Conservation (phyloP, 2,888 invertebrate species). For the Lithophane semibrunnea region DNA sequence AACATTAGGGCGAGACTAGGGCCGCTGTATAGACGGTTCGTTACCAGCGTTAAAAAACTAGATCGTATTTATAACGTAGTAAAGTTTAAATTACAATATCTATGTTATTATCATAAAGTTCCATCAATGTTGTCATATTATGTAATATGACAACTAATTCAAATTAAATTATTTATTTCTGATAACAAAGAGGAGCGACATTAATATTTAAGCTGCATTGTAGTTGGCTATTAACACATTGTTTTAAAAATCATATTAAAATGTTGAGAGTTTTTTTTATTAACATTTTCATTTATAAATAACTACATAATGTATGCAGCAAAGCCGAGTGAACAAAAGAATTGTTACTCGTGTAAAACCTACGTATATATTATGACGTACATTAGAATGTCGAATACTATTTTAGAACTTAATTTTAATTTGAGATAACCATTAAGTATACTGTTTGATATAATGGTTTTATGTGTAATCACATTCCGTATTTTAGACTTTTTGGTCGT, state of each 20-base stretch:
- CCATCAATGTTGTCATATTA: constrained; percentile 27
- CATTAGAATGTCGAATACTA: constrained; percentile 51
- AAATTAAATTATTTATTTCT: constrained; percentile 42
- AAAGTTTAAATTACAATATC: constrained; percentile 58
- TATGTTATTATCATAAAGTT: constrained; percentile 44
- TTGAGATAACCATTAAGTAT: constrained; percentile 63
- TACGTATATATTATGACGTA: constrained; percentile 43
- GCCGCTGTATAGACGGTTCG: constrained; percentile 49
- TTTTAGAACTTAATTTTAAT: constrained; percentile 65
- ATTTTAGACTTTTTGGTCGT: constrained; percentile 72
- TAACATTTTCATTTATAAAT: constrained; percentile 11
- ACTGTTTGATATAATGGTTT: constrained; percentile 71
- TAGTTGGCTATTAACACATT: constrained; percentile 19
- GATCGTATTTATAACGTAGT: constrained; percentile 58
- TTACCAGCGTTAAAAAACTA: constrained; percentile 57
- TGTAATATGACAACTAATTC: constrained; percentile 7
- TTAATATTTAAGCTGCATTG: constrained; percentile 43
- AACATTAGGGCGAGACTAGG: constrained; percentile 47
- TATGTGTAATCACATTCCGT: constrained; percentile 78
- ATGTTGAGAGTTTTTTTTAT: constrained; percentile 13
- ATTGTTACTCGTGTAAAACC: not conserved
- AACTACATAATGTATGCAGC: not conserved
- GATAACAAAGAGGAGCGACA: constrained; percentile 34
- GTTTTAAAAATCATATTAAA: constrained; percentile 12
- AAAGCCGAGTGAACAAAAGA: constrained; percentile 14